These are phyloP conservation scores for Punctoribates punctum DNA, from an alignment of 2,888 invertebrate species.

Conservation along the genomic window DNA sequence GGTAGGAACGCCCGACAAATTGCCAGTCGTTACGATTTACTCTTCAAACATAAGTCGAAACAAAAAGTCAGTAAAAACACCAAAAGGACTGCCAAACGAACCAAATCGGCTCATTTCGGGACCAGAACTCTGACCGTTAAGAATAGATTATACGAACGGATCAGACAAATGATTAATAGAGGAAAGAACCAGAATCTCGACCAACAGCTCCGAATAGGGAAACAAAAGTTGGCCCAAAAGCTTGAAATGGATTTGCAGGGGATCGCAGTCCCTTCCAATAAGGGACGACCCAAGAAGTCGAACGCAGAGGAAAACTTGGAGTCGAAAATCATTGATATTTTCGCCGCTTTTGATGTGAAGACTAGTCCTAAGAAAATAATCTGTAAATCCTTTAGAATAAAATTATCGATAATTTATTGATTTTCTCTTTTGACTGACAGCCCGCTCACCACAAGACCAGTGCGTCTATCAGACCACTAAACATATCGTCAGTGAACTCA, in stretches of 20 bases:
- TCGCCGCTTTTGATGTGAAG: conserved; percentile 10
- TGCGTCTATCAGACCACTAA: conserved; percentile 23
- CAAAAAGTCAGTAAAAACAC: not conserved
- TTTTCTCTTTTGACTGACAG: not conserved
- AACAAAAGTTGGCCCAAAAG: conserved; percentile 9
- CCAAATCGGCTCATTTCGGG: not conserved
- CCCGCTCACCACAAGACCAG: not conserved
- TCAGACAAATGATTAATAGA: conserved; percentile 21
- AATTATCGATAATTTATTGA: not conserved
- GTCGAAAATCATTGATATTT: not conserved
- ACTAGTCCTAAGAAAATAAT: not conserved
- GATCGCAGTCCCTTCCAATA: not conserved
- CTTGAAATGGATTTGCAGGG: not conserved
- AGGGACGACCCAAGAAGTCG: conserved; percentile 5
- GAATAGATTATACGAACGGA: conserved; percentile 8
- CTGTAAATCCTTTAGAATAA: not conserved
- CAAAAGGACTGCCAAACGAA: too few relatives aligned
- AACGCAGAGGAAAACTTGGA: conserved; percentile 13
- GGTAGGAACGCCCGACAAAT: conserved; percentile 41
- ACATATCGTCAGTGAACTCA: not conserved
- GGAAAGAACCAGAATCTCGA: not conserved
- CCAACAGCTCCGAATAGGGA: conserved; percentile 1
- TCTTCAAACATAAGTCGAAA: conserved; percentile 9
- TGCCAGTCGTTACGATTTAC: conserved; percentile 34
- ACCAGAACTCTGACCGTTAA: conserved; percentile 21